Evolutionary conservation across 92 coral and sea anemone genomes (phyloP).

Genomic region (Hydrozoanthus gracilis): DNA sequence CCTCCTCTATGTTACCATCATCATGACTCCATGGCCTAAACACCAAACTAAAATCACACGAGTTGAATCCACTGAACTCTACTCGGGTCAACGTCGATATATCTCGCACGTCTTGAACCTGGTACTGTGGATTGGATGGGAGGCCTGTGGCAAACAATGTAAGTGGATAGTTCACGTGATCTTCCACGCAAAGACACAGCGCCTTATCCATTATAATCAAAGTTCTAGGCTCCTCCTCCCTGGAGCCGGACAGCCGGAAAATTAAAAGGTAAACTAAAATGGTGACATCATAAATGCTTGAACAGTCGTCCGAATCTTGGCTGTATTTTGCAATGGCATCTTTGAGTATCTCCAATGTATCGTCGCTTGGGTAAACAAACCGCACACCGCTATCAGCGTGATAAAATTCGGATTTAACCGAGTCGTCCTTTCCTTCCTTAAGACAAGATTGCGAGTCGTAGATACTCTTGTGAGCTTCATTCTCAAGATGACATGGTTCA

Average conservation of each 20-base stretch:
- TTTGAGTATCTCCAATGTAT: slow-evolving; percentile 85
- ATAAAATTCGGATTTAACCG: slow-evolving; percentile 64
- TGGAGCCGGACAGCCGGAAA: slow-evolving; percentile 67
- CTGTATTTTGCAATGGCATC: slow-evolving; percentile 83
- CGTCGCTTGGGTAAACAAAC: slow-evolving; percentile 90
- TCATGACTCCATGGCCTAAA: slow-evolving; percentile 68
- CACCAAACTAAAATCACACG: slow-evolving; percentile 89
- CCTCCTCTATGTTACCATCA: slow-evolving; percentile 66
- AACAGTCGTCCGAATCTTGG: slow-evolving; percentile 73
- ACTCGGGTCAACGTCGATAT: slow-evolving; percentile 87
- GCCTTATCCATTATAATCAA: slow-evolving; percentile 86
- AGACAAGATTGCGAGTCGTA: slow-evolving; percentile 82
- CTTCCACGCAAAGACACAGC: slow-evolving; percentile 87
- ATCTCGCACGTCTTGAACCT: slow-evolving; percentile 87
- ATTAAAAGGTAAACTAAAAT: slow-evolving; percentile 87
- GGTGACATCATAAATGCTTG: slow-evolving; percentile 67
- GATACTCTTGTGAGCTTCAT: slow-evolving; percentile 68
- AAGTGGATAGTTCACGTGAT: slow-evolving; percentile 94
- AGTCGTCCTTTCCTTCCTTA: slow-evolving; percentile 59
- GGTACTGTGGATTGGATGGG: slow-evolving; percentile 91
- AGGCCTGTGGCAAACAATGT: slow-evolving; percentile 97
- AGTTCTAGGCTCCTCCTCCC: slow-evolving; percentile 84
- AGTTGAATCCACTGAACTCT: slow-evolving; percentile 92
- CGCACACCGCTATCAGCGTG: slow-evolving; percentile 80
- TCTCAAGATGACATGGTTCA: slow-evolving; percentile 34